Evolutionary conservation across 2,888 invertebrate species (phyloP).

Genomic region (Yponomeuta malinellus): DNA sequence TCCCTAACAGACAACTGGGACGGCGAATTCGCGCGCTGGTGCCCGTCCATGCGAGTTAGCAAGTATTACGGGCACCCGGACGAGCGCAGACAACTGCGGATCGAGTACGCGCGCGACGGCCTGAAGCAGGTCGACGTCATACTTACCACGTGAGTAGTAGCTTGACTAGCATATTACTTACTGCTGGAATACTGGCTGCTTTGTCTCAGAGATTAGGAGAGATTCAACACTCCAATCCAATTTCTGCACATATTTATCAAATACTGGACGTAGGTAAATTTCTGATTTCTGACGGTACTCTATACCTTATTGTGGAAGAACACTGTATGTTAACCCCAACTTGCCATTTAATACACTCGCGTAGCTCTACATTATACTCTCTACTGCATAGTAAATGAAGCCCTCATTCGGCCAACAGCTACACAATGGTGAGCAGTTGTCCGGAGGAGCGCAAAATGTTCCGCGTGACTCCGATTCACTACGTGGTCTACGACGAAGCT

Average conservation of each 20-base stretch:
- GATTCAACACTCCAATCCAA: too few relatives aligned
- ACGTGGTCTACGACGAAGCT: slow-evolving; percentile 97
- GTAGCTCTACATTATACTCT: too few relatives aligned
- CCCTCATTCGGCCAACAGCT: slow-evolving; percentile 42
- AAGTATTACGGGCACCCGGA: slow-evolving; percentile 93
- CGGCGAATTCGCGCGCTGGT: slow-evolving; percentile 86
- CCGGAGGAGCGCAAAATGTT: slow-evolving; percentile 94
- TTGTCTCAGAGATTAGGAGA: too few relatives aligned
- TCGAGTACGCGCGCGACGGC: slow-evolving; percentile 83
- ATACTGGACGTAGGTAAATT: too few relatives aligned
- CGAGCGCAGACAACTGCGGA: slow-evolving; percentile 85
- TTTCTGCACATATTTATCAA: too few relatives aligned
- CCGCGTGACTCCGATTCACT: slow-evolving; percentile 91
- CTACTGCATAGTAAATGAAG: too few relatives aligned
- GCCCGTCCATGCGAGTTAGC: slow-evolving; percentile 84
- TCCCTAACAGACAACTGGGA: slow-evolving; percentile 85
- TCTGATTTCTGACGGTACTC: too few relatives aligned
- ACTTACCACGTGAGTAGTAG: slow-evolving; percentile 86
- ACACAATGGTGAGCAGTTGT: slow-evolving; percentile 87
- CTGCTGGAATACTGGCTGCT: too few relatives aligned
- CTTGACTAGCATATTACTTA: not conserved
- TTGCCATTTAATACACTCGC: too few relatives aligned
- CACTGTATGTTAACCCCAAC: too few relatives aligned
- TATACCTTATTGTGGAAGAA: too few relatives aligned
- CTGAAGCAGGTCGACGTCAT: slow-evolving; percentile 87